Base-by-base conservation (phyloP, 2,797 vertebrate species). In the Syngnathus rostellatus region DNA sequence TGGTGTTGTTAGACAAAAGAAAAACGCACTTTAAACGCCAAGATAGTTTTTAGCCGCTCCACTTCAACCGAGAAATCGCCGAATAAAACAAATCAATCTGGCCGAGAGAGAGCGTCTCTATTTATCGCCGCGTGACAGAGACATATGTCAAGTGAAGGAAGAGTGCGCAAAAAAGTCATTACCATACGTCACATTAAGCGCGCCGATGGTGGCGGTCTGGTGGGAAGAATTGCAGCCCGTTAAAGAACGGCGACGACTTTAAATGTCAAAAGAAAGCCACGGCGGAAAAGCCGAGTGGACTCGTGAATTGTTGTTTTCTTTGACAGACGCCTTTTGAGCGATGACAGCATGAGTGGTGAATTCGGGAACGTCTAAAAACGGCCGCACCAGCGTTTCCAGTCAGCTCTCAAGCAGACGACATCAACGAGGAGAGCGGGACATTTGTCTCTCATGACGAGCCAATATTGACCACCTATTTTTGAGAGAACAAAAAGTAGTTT, bases 91-190 rank as follows among this genome's bases (percentile, higher is more conserved):
- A 86, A 78, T 76, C 74, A 74, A 84, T 85, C 77, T 70, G 45
- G 58, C 76, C 43, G 25, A 31, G 31, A 46, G 31, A 46, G 31
- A 48, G 58, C 63, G 62, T 64, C 51, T 2, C 8, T 75, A 80
- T 88, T 83, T 68, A 83, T 88, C 80, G 82, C 71, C 14, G 59
- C 23, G 25, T 75, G 82, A 82, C 84, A 82, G 73, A 75, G 72
- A 87, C 75, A 43, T 85, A 79, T 81, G 77, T 76, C 76, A 74
- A 8, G 48, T 70, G 62, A 60, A 70, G 77, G 75, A 74, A 81
- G 46, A 50, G 69, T 66, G 83, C 83, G 77, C 78, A 78, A 78
- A 60, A 81, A 87, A 75, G 16, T 72, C 80, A 88, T 89, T 82
- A 85, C 81, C 80, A 78, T 83, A 85, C 50, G 78, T 86, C 85